Evolutionary conservation across 2,113 vertebrate genomes (phyloP), one percentile per base, ranked within the genome.

Genomic region (Neopipo cinnamomea): DNA sequence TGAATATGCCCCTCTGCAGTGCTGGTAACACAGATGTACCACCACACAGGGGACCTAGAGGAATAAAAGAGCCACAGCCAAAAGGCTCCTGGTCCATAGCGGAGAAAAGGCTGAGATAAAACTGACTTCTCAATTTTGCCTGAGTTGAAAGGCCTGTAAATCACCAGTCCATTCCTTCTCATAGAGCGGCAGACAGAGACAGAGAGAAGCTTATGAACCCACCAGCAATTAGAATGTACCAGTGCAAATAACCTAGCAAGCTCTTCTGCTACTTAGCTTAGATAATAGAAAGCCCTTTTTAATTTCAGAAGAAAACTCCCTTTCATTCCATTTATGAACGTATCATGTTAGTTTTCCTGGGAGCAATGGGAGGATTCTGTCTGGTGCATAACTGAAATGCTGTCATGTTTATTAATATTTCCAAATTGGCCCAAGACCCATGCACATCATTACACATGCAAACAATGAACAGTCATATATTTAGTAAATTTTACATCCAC

Each of bases 401-500:
- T 86, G 76, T 81, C 35, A 19, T 47, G 52, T 73, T 95, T 91
- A 89, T 82, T 88, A 95, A 80, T 91, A 90, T 91, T 95, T 93
- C 73, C 68, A 91, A 73, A 72, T 39, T 74, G 68, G 52, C 59
- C 42, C 49, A 90, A 94, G 44, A 61, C 72, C 73, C 8, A 0
- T 3, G 8, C 37, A 83, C 70, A 66, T 95, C 87, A 94, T 94
- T 97, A 95, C 93, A 72, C 33, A 79, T 67, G 83, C 59, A 92
- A 97, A 96, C 91, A 97, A 95, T 93, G 88, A 95, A 73, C 81
- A 95, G 81, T 50, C 8, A 22, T 15, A 49, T 21, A 70, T 97
- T 95, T 93, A 96, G 72, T 76, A 79, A 82, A 90, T 86, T 58
- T 7, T 3, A 85, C 87, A 77, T 79, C 78, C 63, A 74, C 76